A percentile compares a stretch with the other conserved stretches of the same genome.
These are phyloP conservation scores for Myiothlypis chrysogaster DNA, from an alignment of 2,797 vertebrate genomes.

Conservation along the genomic window DNA sequence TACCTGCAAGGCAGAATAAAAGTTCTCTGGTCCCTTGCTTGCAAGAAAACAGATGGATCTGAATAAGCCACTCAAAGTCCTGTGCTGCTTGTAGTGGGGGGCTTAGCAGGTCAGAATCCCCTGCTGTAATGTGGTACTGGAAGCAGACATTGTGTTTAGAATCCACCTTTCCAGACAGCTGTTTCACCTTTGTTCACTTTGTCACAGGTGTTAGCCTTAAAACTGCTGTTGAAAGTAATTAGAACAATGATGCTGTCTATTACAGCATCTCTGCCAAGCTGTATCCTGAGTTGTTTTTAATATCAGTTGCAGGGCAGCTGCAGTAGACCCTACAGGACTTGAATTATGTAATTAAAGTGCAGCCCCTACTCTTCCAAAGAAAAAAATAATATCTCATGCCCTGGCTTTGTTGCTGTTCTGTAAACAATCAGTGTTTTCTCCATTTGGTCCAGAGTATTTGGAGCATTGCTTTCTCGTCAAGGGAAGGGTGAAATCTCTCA, in stretches of 20 bases:
- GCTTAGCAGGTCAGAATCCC: neutral
- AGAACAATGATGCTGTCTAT: neutral
- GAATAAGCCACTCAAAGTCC: neutral
- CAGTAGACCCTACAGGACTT: neutral
- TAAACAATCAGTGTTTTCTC: neutral
- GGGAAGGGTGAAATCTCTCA: neutral
- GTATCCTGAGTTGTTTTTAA: neutral
- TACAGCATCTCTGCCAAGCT: neutral
- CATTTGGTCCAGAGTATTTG: neutral
- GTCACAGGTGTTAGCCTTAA: neutral
- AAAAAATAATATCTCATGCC: neutral
- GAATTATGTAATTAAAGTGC: neutral
- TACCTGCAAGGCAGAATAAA: neutral
- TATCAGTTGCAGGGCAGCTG: neutral
- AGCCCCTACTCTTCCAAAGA: neutral
- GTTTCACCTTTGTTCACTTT: neutral
- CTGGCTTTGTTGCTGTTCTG: neutral
- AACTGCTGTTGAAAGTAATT: neutral
- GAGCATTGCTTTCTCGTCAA: neutral
- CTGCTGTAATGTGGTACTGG: neutral
- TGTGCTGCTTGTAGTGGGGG: neutral
- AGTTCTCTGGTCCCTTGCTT: neutral
- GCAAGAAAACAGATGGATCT: neutral
- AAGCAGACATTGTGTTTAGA: neutral
- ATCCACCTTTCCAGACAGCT: neutral